Evolutionary conservation across 2,797 vertebrate genomes (phyloP).

Genomic region (Sitta carolinensis): DNA sequence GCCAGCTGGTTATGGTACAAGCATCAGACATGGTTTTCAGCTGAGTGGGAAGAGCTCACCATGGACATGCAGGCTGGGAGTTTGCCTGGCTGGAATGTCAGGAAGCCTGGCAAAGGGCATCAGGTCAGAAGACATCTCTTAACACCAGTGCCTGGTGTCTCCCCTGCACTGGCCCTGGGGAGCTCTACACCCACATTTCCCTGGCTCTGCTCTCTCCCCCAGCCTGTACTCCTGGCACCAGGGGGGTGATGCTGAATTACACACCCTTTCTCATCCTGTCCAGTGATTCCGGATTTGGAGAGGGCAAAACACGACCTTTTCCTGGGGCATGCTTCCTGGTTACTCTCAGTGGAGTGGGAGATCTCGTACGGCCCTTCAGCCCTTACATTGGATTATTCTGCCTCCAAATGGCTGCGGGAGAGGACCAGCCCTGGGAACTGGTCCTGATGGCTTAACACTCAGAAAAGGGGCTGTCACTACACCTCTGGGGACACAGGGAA

Average conservation of each 20-base stretch:
- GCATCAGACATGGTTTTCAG: background rate
- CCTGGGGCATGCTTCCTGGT: background rate
- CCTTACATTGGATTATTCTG: background rate
- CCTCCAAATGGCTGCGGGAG: conserved; percentile 5
- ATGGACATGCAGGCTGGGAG: background rate
- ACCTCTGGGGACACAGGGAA: background rate
- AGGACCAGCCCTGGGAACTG: conserved; percentile 1
- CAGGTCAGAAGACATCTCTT: background rate
- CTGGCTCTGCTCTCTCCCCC: accelerated
- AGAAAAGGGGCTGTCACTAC: background rate
- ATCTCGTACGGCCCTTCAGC: background rate
- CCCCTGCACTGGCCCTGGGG: background rate
- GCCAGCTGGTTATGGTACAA: background rate
- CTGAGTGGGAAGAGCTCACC: background rate
- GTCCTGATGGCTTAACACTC: conserved; percentile 29
- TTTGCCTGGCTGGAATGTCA: background rate
- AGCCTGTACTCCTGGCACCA: background rate
- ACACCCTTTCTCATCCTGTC: background rate
- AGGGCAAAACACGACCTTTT: background rate
- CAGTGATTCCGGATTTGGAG: background rate
- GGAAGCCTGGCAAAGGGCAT: background rate
- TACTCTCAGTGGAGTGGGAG: background rate
- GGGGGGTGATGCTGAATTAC: background rate
- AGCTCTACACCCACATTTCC: background rate
- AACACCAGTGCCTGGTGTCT: background rate